Evolutionary conservation across 1,140 invertebrate genomes (phyloP).

Genomic region (Cecropterus lyciades): DNA sequence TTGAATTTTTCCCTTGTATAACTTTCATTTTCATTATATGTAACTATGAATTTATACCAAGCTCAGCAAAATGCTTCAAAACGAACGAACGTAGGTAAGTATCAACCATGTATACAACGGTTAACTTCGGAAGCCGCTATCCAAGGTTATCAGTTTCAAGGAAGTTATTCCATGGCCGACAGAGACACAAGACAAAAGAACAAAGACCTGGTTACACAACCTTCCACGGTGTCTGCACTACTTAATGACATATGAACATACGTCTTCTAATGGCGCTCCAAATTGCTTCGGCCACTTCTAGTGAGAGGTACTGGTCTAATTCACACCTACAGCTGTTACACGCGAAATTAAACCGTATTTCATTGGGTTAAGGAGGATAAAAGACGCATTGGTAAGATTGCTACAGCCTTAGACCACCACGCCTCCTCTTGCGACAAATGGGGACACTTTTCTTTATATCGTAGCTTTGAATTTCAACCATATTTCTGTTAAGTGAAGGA

Average conservation of each 20-base stretch:
- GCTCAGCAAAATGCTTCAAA: neutral
- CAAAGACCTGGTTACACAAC: constrained; percentile 70
- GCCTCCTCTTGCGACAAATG: constrained; percentile 66
- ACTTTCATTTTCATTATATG: too few species aligned
- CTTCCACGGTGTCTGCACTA: constrained; percentile 64
- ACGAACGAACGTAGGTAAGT: neutral
- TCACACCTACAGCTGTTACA: neutral
- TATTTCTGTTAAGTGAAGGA: constrained; percentile 19
- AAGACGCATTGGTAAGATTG: constrained; percentile 20
- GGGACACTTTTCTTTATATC: constrained; percentile 58
- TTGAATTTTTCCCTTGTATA: too few species aligned
- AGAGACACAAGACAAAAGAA: constrained; percentile 76
- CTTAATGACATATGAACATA: constrained; percentile 60
- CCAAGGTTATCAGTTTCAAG: constrained; percentile 22
- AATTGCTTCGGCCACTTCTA: constrained; percentile 60
- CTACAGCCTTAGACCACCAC: constrained; percentile 56
- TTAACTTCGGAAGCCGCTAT: constrained; percentile 13
- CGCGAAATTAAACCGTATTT: constrained; percentile 35
- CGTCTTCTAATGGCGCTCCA: constrained; percentile 63
- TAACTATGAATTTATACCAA: too few species aligned
- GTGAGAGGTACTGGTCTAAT: constrained; percentile 7
- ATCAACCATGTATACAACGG: neutral
- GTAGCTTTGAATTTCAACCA: constrained; percentile 28
- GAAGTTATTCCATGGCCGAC: constrained; percentile 59
- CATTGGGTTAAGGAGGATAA: neutral